These are phyloP conservation scores for Ypsolopha scabrella DNA, from an alignment of 2,888 invertebrate genomes.

Conservation along the genomic window DNA sequence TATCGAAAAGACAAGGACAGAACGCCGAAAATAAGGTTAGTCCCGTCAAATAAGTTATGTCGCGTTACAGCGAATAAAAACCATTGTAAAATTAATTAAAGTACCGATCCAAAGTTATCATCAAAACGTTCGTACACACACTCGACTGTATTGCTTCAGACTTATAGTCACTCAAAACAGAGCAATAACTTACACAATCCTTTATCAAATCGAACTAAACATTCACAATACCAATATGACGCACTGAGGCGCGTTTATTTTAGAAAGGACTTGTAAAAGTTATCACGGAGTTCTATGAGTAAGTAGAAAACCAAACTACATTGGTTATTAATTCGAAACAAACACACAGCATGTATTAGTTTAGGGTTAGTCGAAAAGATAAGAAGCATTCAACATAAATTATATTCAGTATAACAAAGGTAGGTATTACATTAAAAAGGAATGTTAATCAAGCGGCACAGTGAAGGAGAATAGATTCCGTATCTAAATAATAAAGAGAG, in stretches of 20 bases:
- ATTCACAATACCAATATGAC: not conserved
- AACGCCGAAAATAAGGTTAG: too few relatives aligned
- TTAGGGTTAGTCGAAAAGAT: not conserved
- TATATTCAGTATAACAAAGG: slow-evolving; percentile 17
- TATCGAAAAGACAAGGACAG: too few relatives aligned
- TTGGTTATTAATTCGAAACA: slow-evolving; percentile 11
- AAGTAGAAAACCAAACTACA: slow-evolving; percentile 8
- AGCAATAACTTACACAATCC: not conserved
- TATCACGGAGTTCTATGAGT: slow-evolving; percentile 2
- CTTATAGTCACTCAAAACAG: not conserved
- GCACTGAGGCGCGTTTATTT: not conserved
- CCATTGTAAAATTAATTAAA: not conserved
- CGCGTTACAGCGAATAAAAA: too few relatives aligned
- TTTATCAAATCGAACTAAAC: not conserved
- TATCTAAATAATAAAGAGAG: slow-evolving; percentile 26
- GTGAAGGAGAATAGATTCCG: slow-evolving; percentile 30
- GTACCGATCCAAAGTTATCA: slow-evolving; percentile 8
- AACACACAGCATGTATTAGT: not conserved
- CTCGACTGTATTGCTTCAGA: slow-evolving; percentile 30
- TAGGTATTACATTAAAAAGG: slow-evolving; percentile 36
- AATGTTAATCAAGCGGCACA: slow-evolving; percentile 57
- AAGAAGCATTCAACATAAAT: not conserved
- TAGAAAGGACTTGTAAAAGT: not conserved
- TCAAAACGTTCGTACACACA: slow-evolving; percentile 40
- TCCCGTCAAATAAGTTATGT: too few relatives aligned